Evolutionary conservation across 2,113 vertebrate species (phyloP), one percentile per base, ranked within the genome.

Genomic region (Stegastes partitus): DNA sequence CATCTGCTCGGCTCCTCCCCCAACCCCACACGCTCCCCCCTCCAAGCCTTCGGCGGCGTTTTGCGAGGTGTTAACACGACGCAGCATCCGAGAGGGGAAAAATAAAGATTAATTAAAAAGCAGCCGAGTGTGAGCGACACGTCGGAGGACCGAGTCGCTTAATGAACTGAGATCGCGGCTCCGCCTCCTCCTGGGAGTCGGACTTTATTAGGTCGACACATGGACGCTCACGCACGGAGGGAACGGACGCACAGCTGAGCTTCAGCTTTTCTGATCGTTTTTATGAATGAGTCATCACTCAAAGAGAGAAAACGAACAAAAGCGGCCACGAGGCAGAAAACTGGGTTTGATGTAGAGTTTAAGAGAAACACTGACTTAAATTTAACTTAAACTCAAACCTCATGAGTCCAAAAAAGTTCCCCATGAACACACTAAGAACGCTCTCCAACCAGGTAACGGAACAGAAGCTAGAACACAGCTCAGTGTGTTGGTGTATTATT

Each of bases 61-160:
- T 72, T 77, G 25, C 3, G 66, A 84, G 73, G 79, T 58, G 88
- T 79, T 86, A 88, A 87, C 76, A 54, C 57, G 42, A 81, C 21
- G 18, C 47, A 31, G 73, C 42, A 82, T 82, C 56, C 31, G 22
- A 55, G 37, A 31, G 7, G 23, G 16, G 34, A 59, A 14, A 82
- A 75, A 77, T 89, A 74, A 81, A 89, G 89, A 91, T 89, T 91
- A 90, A 91, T 92, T 90, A 89, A 91, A 88, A 76, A 64, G 67
- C 51, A 78, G 68, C 56, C 45, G 49, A 79, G 77, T 72, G 81
- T 56, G 53, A 79, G 62, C 9, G 85, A 91, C 77, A 86, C 64
- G 68, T 77, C 75, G 45, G 71, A 81, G 77, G 70, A 50, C 80
- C 82, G 74, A 88, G 61, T 74, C 83, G 50, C 81, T 89, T 86